Percentiles rank a stretch among this genome's conserved stretches.
phyloP scores from a whole-genome alignment of 2,113 vertebrate genomes.

The Aegotheles bennettii region DNA sequence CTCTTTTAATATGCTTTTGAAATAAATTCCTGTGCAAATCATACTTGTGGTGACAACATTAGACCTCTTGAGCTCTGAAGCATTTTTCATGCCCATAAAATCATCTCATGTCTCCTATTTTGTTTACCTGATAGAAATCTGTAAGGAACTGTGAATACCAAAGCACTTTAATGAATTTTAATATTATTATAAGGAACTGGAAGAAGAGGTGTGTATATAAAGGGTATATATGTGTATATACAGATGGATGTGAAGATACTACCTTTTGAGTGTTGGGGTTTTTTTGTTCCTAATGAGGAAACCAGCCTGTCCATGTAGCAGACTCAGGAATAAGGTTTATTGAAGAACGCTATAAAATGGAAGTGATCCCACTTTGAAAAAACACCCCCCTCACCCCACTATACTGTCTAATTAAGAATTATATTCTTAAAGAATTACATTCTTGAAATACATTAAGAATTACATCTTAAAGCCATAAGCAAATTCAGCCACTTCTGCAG shows the following conservation, averaged over 20 bases:
- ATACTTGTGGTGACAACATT: neutral
- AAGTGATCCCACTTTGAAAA: neutral
- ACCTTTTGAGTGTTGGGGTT: neutral
- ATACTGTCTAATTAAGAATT: neutral
- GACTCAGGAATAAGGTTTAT: neutral
- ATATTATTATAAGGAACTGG: neutral
- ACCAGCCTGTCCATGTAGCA: neutral
- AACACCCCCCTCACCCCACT: neutral
- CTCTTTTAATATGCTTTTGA: neutral
- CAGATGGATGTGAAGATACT: neutral
- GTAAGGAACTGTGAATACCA: neutral
- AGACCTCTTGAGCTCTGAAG: neutral
- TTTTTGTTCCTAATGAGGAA: slow-evolving; percentile 11
- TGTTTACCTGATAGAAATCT: neutral
- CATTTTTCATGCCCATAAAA: neutral
- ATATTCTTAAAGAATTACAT: neutral
- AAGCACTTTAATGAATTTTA: neutral
- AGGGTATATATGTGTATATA: neutral
- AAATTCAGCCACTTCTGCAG: neutral
- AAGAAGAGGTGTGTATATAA: neutral
- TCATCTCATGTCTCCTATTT: neutral
- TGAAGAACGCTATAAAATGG: neutral
- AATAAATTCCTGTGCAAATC: neutral
- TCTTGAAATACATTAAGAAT: no score
- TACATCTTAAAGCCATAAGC: neutral